These are phyloP conservation scores for Morpho achilles DNA, from an alignment of 2,888 invertebrate species.

Conservation along the genomic window DNA sequence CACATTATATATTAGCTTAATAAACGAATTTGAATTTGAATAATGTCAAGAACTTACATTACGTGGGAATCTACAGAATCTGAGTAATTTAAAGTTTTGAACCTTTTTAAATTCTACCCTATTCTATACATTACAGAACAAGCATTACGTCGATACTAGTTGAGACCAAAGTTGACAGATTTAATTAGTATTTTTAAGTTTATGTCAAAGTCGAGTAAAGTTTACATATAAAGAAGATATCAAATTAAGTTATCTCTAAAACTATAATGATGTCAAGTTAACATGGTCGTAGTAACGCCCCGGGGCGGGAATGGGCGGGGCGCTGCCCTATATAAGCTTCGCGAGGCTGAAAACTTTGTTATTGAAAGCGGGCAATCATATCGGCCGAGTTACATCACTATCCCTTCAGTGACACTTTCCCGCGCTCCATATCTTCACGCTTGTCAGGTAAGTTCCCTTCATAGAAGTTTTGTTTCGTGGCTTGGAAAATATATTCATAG, in stretches of 20 bases:
- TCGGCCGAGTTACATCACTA: constrained; percentile 46
- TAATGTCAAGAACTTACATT: too few relatives aligned
- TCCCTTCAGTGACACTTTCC: constrained; percentile 34
- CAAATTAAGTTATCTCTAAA: constrained; percentile 29
- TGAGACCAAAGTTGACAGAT: too few relatives aligned
- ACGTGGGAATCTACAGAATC: too few relatives aligned
- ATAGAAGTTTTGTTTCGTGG: constrained; percentile 29
- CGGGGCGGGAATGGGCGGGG: constrained; percentile 67
- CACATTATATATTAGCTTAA: too few relatives aligned
- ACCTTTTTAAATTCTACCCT: too few relatives aligned
- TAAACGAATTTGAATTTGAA: too few relatives aligned
- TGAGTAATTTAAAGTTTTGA: too few relatives aligned
- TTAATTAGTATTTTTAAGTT: too few relatives aligned
- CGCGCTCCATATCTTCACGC: constrained; percentile 28
- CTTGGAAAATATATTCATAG: constrained; percentile 31
- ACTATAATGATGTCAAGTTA: constrained; percentile 38
- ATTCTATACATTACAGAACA: too few relatives aligned
- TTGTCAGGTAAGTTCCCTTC: constrained; percentile 36
- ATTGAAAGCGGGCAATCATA: constrained; percentile 68
- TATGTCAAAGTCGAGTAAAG: too few relatives aligned
- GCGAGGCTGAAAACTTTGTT: constrained; percentile 63
- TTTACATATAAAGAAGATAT: background rate
- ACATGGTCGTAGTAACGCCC: constrained; percentile 51
- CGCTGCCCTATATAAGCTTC: constrained; percentile 65
- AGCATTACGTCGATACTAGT: too few relatives aligned